phyloP scores from a whole-genome alignment of 2,888 invertebrate genomes.

The Lysandra coridon region DNA sequence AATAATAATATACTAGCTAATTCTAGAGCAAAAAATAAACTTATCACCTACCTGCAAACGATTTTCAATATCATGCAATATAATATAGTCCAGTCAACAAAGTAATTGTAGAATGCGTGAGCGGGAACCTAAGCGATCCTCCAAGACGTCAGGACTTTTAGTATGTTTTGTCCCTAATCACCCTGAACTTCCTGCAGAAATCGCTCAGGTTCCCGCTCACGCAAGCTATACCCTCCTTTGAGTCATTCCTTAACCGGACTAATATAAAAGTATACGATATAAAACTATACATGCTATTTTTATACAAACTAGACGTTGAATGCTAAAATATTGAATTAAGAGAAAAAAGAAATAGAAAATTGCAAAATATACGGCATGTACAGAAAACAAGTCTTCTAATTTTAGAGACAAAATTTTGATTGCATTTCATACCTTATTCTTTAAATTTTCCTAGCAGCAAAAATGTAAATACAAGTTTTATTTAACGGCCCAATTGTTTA shows the following conservation, averaged over 20 bases:
- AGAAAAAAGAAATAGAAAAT: no score
- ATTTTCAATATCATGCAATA: not conserved
- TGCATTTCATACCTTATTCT: not conserved
- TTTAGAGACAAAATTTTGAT: not conserved
- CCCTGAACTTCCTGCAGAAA: no score
- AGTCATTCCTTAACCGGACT: no score
- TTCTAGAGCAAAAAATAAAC: not conserved
- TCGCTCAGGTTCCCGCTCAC: no score
- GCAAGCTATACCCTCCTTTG: no score
- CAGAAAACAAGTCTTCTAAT: not conserved
- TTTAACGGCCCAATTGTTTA: not conserved
- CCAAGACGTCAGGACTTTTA: no score
- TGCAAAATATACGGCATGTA: not conserved
- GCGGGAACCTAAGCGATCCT: no score
- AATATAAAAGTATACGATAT: not conserved
- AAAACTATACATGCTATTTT: not conserved
- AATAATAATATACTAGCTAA: not conserved
- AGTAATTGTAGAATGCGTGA: no score
- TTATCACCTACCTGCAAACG: not conserved
- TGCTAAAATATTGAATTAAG: not conserved
- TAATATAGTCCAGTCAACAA: not conserved
- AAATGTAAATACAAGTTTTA: not conserved
- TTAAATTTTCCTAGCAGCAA: conserved; percentile 19
- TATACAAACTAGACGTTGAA: not conserved
- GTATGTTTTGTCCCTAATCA: no score